These are phyloP conservation scores for Cloeon dipterum DNA, from an alignment of 2,888 invertebrate species.

Conservation along the genomic window DNA sequence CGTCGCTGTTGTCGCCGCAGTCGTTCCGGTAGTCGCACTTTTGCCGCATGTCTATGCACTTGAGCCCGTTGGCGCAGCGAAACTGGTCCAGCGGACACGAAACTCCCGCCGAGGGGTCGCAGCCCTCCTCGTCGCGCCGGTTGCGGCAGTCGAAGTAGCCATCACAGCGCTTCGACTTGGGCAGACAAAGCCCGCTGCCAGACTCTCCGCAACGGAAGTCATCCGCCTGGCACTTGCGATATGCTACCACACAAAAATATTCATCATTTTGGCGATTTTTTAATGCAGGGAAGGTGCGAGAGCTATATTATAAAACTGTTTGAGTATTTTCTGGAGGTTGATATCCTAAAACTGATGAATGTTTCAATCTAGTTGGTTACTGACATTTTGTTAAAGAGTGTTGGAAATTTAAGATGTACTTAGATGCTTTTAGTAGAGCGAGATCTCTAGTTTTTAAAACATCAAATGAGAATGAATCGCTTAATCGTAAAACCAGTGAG, in stretches of 20 bases:
- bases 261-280: too few species aligned
- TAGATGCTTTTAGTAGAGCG: too few species aligned
- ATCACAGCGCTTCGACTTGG: slow-evolving; percentile 73
- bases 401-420: too few species aligned
- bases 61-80: slow-evolving; percentile 54
- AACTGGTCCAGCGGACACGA: slow-evolving; percentile 63
- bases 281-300: too few species aligned
- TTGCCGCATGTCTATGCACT: slow-evolving; percentile 49
- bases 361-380: too few species aligned
- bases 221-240: slow-evolving; percentile 63
- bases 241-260: slow-evolving; percentile 34
- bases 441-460: too few species aligned
- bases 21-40: slow-evolving; percentile 80
- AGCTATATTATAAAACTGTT: too few species aligned
- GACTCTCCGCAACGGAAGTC: slow-evolving; percentile 70
- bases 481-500: too few species aligned
- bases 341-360: too few species aligned
- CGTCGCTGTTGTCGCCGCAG: slow-evolving; percentile 79
- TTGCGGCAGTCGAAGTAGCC: slow-evolving; percentile 77
- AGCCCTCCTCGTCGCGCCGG: slow-evolving; percentile 57
- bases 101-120: slow-evolving; percentile 26
- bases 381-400: too few species aligned
- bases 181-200: slow-evolving; percentile 75
- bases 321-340: too few species aligned
- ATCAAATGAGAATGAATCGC: too few species aligned